A percentile compares a stretch with the other conserved stretches of the same genome.
These are phyloP conservation scores for Erebia epiphron DNA, from an alignment of 2,888 invertebrate genomes.

Conservation along the genomic window DNA sequence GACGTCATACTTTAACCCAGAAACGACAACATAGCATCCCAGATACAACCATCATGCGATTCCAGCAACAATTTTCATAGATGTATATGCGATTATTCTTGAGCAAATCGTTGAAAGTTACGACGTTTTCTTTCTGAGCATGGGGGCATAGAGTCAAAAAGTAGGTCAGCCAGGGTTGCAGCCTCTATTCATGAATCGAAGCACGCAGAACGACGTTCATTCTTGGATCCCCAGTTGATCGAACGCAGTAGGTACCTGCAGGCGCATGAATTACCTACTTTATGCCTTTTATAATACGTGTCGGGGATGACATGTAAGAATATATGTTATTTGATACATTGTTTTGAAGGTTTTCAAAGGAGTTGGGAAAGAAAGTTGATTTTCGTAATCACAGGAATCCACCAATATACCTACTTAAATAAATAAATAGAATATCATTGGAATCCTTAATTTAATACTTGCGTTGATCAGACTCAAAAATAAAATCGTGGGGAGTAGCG, in stretches of 20 bases:
- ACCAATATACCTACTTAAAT: too few species aligned
- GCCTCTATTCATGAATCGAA: conserved; percentile 84
- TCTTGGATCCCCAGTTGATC: conserved; percentile 67
- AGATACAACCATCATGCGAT: conserved; percentile 47
- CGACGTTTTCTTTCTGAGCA: conserved; percentile 45
- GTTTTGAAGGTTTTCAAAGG: background rate
- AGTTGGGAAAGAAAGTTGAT: background rate
- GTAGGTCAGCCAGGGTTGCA: conserved; percentile 87
- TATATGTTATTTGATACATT: background rate
- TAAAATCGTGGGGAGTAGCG: too few species aligned
- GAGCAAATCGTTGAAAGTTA: conserved; percentile 44
- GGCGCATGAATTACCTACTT: conserved; percentile 54
- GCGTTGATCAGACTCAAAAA: too few species aligned
- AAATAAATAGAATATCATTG: too few species aligned
- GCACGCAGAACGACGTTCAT: conserved; percentile 74
- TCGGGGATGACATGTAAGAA: background rate
- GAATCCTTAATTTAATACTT: too few species aligned
- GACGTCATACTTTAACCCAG: conserved; percentile 80
- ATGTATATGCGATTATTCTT: conserved; percentile 43
- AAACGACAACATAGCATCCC: conserved; percentile 54
- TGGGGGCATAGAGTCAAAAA: conserved; percentile 76
- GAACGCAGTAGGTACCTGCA: conserved; percentile 54
- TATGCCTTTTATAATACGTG: conserved; percentile 8
- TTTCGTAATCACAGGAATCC: background rate
- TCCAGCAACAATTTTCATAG: conserved; percentile 30